Base-by-base conservation (phyloP, 1,140 invertebrate genomes). In the Ephestia elutella region DNA sequence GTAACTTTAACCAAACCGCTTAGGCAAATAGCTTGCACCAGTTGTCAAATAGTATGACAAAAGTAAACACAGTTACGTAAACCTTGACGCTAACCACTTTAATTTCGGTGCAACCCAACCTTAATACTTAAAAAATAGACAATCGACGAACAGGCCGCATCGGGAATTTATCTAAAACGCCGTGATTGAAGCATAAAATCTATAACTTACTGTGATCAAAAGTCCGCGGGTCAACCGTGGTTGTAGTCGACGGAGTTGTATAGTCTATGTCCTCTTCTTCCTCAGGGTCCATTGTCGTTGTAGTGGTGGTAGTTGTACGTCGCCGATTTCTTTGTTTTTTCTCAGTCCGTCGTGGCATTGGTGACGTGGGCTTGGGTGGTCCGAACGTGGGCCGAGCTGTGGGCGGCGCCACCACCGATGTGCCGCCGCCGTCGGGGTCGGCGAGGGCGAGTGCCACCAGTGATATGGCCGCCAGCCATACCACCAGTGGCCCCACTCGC, bases 391-490 rank as follows among this genome's bases (percentile, higher is more conserved):
- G 4, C 68, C 56, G 11, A 21, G 56, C 38, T 49, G 62, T 60
- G 0, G 64, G 55, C 15, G 51, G 18, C 4, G 66, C 66, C 17
- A 15, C 57, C 15, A 61, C 59, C 11, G 65, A 57, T n/a, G 68
- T 67, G 60, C 53, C 63, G 48, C 63, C 59, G 62, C 64, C 67
- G 28, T 70, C 75, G 4, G 71, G 62, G 10, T 84, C 80, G 57
- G 78, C 82, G 15, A 80, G 50, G 56, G 65, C 82, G 50, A 84
- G 59, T 73, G 82, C 82, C 82, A 87, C 82, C 71, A 87, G 82
- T 76, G 80, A 87, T 53, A 82, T 68, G 73, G 73, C 74, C 8
- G 68, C 28, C 25, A 87, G 73, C 72, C 82, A 70, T 32, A 82
- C 75, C 80, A 86, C 82, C 64, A 86, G 78, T 83, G 85, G 81